Conservation (phyloP, 1,140 invertebrate species). For the Scaptomyza montana region DNA sequence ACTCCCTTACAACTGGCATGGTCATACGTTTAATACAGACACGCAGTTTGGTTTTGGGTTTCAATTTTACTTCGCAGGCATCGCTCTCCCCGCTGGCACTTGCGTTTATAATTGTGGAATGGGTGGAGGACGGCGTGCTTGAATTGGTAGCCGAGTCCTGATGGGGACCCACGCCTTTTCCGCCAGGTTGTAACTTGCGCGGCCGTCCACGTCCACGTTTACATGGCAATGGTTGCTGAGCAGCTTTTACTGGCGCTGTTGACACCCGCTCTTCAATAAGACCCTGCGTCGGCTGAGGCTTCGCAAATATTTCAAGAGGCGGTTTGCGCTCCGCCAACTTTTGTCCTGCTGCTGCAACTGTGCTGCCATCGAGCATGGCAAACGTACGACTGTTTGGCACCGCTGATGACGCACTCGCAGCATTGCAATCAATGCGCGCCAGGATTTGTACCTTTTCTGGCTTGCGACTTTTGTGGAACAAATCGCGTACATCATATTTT, state of each 20-base stretch:
- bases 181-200: slow-evolving; percentile 13
- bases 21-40: slow-evolving; percentile 59
- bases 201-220: slow-evolving; percentile 43
- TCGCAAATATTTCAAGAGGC: slow-evolving; percentile 36
- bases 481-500: slow-evolving; percentile 76
- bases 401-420: not conserved
- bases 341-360: slow-evolving; percentile 14
- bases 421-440: slow-evolving; percentile 64
- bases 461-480: slow-evolving; percentile 74
- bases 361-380: slow-evolving; percentile 41
- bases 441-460: slow-evolving; percentile 71
- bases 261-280: slow-evolving; percentile 31
- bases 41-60: slow-evolving; percentile 52
- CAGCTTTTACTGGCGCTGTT: not conserved
- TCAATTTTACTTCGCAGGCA: slow-evolving; percentile 3
- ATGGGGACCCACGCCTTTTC: too few species aligned
- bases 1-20: slow-evolving; percentile 18
- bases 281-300: slow-evolving; percentile 34
- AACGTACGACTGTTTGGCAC: slow-evolving; percentile 32
- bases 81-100: slow-evolving; percentile 6
- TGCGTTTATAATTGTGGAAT: slow-evolving; percentile 8
- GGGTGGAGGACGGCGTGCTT: not conserved
- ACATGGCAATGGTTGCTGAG: too few species aligned
- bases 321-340: slow-evolving; percentile 10
- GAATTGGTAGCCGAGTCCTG: slow-evolving; percentile 59